Base-by-base conservation (phyloP, 2,888 invertebrate species). In the Julus scandinavius region DNA sequence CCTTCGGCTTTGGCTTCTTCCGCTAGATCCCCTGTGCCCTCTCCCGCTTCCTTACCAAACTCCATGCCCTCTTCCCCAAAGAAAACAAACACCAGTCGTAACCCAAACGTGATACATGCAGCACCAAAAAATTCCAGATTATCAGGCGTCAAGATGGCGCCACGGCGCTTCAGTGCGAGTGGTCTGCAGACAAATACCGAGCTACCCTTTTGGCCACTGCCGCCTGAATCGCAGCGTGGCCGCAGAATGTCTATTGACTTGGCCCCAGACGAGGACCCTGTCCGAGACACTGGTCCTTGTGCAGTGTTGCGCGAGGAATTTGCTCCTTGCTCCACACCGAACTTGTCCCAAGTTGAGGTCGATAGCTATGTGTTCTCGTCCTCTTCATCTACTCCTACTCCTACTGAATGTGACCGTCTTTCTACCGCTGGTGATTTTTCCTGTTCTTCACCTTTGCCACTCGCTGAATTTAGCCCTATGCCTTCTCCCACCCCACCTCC, bases 1-100 rank as follows among this genome's bases (percentile, higher is more conserved):
- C 89, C 86, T 90, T 89, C 89, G 87, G 83, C 88, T 87, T 87
- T 89, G 49, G 41, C 89, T 54, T 87, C 41, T 38, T 88, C 88
- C 40, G 40, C 83, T 86, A 50, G 38, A 58, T 13, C 41, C 63
- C 58, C 88, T 20, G 29, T 58, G n/a, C 85, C 80, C 85, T 85
- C 45, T 87, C 86, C 89, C 38, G 85, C 40, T 54, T 83, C 83
- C 63, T 49, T 87, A 13, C 87, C 80, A 89, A 89, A 89, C n/a
- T 50, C 50, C 85, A 89, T 87, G 87, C 89, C 49, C 11, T 85
- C 87, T 85, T 89, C 88, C 88, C 89, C 85, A 41, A 85, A 85
- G 85, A 41, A 49, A 85, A 20, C 85, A 9, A 85, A 20, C 20
- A 41, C 85, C 0, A 41, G 49, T 49, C 85, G 20, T 5, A 72